Conservation (phyloP, 2,113 vertebrate genomes). For the Zingel zingel region DNA sequence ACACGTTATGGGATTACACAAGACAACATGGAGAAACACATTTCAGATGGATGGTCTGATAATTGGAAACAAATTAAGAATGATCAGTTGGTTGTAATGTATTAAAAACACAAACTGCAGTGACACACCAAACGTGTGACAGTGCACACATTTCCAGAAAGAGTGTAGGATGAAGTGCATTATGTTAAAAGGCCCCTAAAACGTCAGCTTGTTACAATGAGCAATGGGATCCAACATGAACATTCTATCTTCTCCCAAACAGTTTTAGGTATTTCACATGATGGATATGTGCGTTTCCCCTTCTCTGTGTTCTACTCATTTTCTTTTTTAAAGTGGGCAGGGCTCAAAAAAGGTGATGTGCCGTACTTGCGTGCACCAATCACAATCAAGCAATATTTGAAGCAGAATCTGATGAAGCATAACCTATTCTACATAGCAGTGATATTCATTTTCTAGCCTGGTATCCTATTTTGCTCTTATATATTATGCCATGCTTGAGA, state of each 20-base stretch:
- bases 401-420: neutral
- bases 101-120: neutral
- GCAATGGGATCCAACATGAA: neutral
- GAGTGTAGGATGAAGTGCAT: neutral
- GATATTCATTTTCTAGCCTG: neutral
- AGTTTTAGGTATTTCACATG: neutral
- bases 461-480: neutral
- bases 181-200: neutral
- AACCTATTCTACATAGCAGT: neutral
- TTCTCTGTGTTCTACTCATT: neutral
- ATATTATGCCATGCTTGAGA: neutral
- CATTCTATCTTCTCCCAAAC: neutral
- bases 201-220: neutral
- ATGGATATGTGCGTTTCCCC: neutral
- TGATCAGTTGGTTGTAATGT: neutral
- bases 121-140: neutral
- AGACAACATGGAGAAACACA: slow-evolving; percentile 33
- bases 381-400: neutral
- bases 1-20: slow-evolving; percentile 39
- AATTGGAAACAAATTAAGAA: neutral
- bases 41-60: neutral
- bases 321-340: too few relatives aligned
- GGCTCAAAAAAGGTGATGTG: neutral
- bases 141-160: neutral
- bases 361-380: neutral